Evolutionary conservation across 2,113 vertebrate genomes (phyloP).

Genomic region (Progne subis): DNA sequence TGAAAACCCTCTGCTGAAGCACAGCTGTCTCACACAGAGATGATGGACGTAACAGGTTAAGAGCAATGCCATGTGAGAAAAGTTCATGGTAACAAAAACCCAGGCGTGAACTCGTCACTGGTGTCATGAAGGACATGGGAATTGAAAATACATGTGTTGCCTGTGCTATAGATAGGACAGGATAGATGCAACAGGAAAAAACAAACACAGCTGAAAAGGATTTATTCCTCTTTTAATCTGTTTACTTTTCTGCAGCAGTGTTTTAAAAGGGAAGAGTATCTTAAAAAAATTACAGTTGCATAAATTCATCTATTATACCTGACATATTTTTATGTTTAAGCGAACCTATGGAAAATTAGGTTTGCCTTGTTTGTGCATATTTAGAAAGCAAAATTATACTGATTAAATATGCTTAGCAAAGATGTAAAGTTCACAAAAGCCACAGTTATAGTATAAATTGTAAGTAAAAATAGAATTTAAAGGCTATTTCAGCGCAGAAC

Average conservation of each 20-base stretch:
- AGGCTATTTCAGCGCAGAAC: neutral
- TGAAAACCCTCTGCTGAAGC: neutral
- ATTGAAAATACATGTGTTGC: neutral
- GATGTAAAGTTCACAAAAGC: neutral
- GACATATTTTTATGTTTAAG: neutral
- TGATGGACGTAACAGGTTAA: conserved; percentile 50
- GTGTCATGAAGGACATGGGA: neutral
- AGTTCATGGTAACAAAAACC: neutral
- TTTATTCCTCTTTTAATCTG: neutral
- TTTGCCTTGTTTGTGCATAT: neutral
- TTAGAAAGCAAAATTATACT: neutral
- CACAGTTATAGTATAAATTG: neutral
- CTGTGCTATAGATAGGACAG: neutral
- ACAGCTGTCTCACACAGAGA: conserved; percentile 18
- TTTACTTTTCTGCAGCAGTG: neutral
- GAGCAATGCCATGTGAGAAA: neutral
- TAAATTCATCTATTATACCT: neutral
- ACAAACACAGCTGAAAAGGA: neutral
- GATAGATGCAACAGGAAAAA: neutral
- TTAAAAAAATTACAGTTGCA: neutral
- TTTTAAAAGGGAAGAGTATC: neutral
- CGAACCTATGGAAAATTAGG: neutral
- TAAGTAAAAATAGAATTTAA: neutral
- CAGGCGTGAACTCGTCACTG: neutral
- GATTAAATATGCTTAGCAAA: neutral